Conservation (phyloP, 37 sponge, comb jelly and placozoan species). For the Ephydatia muelleri region DNA sequence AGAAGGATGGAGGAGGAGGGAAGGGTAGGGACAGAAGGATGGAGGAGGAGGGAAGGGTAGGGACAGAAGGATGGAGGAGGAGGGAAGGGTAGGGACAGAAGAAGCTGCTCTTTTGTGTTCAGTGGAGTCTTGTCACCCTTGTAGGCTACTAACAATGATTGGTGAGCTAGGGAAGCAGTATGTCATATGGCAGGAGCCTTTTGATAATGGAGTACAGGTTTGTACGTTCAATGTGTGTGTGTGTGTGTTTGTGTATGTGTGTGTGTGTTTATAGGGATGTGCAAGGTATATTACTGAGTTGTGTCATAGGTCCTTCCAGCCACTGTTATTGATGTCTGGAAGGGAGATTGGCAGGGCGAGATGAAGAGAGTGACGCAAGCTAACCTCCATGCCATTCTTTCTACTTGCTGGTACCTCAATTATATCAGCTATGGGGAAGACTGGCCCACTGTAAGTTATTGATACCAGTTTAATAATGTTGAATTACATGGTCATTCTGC, state of each 20-base stretch:
- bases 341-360: slow-evolving; percentile 71
- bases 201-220: slow-evolving; percentile 88
- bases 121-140: not conserved
- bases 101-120: no score
- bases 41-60: not conserved
- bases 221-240: slow-evolving; percentile 1
- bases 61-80: no score
- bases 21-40: not conserved
- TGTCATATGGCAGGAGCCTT: slow-evolving; percentile 96
- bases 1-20: no score
- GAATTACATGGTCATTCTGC: not conserved
- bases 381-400: slow-evolving; percentile 77
- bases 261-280: not conserved
- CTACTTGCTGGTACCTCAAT: slow-evolving; percentile 95
- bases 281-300: not conserved
- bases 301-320: slow-evolving; percentile 64
- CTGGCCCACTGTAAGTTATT: slow-evolving; percentile 67
- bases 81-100: no score
- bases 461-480: not conserved
- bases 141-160: slow-evolving; percentile 76
- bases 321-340: slow-evolving; percentile 96
- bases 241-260: not conserved
- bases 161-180: slow-evolving; percentile 72
- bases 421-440: slow-evolving; percentile 77
- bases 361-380: slow-evolving; percentile 70